Percentiles rank a stretch among this genome's conserved stretches.
Conservation (phyloP, 2,888 invertebrate genomes). For the Lordiphosa fenestrarum region DNA sequence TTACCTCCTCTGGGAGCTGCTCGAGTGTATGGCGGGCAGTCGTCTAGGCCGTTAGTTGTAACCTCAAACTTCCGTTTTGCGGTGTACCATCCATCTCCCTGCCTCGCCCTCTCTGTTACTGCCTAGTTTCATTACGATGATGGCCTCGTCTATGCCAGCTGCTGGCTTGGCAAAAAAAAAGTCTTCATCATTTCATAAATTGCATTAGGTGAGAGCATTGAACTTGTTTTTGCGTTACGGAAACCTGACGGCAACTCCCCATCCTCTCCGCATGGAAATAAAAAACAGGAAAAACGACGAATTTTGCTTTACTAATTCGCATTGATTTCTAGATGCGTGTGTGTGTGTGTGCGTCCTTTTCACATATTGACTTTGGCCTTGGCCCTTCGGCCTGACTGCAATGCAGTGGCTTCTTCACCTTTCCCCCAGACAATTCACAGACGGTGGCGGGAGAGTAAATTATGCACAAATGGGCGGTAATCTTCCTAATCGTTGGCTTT, state of each 20-base stretch:
- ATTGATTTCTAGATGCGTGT: too few species aligned
- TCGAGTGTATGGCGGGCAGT: not conserved
- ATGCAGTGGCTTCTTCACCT: too few species aligned
- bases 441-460: too few species aligned
- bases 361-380: too few species aligned
- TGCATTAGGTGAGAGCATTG: constrained; percentile 53
- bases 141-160: constrained; percentile 19
- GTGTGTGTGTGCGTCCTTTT: too few species aligned
- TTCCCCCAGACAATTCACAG: too few species aligned
- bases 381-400: too few species aligned
- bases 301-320: too few species aligned
- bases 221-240: constrained; percentile 45
- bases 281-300: too few species aligned
- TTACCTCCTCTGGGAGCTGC: constrained; percentile 1
- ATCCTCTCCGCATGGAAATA: not conserved
- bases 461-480: too few species aligned
- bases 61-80: constrained; percentile 49
- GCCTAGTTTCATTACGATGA: constrained; percentile 23
- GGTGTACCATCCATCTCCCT: not conserved
- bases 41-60: constrained; percentile 16
- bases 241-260: constrained; percentile 37
- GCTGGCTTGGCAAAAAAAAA: constrained; percentile 5
- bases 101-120: not conserved
- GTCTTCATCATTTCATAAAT: constrained; percentile 55
- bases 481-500: too few species aligned